phyloP scores from a whole-genome alignment of 2,113 vertebrate genomes.

The Bombycilla garrulus region DNA sequence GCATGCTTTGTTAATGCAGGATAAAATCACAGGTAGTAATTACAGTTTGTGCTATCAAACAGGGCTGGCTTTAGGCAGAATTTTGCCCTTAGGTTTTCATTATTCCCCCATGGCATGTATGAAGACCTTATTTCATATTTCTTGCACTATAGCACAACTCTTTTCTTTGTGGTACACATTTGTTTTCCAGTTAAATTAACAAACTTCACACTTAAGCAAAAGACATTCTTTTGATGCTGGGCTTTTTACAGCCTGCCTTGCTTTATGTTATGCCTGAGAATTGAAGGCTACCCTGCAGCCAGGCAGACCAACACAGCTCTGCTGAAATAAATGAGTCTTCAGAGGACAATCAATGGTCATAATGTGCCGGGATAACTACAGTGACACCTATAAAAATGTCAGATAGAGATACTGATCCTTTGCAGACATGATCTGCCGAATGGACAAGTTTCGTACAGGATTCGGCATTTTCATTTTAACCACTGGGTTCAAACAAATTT shows the following conservation, averaged over 20 bases:
- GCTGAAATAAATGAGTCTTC: conserved; percentile 1
- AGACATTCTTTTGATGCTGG: neutral
- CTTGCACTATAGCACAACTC: neutral
- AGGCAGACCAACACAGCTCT: neutral
- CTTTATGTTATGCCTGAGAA: neutral
- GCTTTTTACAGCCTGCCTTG: neutral
- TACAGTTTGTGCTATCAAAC: neutral
- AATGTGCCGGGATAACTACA: conserved; percentile 13
- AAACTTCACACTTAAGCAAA: neutral
- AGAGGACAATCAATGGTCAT: conserved; percentile 6
- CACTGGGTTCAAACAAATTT: neutral
- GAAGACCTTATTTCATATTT: neutral
- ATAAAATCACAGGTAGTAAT: neutral
- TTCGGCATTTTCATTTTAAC: conserved; percentile 12
- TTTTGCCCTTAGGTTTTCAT: neutral
- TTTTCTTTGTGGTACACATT: neutral
- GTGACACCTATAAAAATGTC: conserved; percentile 26
- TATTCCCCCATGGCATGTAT: neutral
- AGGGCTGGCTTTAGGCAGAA: neutral
- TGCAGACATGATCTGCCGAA: neutral
- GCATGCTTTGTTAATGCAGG: neutral
- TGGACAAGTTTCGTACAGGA: neutral
- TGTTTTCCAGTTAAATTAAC: conserved; percentile 6
- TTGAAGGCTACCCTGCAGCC: neutral
- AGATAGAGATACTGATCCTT: conserved; percentile 3